Percentiles rank a stretch among this genome's conserved stretches.
Evolutionary conservation across 2,888 invertebrate genomes (phyloP).

Genomic region (Furcula furcula): DNA sequence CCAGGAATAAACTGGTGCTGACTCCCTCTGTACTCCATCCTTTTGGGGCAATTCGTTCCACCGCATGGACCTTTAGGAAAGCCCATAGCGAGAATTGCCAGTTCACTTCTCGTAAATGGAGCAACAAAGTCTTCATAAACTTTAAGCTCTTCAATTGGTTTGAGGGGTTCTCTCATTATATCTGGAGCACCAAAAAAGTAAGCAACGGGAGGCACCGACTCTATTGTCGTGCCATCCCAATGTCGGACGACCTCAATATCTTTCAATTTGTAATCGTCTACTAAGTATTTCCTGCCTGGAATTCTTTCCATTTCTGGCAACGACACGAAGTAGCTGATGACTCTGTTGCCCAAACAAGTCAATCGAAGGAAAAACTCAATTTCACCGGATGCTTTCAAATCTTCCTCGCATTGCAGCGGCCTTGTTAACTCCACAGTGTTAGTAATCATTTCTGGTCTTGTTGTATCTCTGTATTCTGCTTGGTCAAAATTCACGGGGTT

Average conservation of each 20-base stretch:
- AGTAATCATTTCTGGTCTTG: constrained; percentile 58
- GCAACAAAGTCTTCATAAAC: constrained; percentile 66
- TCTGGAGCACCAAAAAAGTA: constrained; percentile 72
- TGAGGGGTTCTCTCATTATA: constrained; percentile 61
- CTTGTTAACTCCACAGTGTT: constrained; percentile 62
- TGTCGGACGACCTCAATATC: constrained; percentile 72
- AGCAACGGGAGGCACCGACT: constrained; percentile 63
- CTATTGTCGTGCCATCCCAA: constrained; percentile 71
- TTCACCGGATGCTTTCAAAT: constrained; percentile 69
- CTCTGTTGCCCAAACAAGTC: constrained; percentile 64
- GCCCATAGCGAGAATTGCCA: constrained; percentile 73
- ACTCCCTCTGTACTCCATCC: constrained; percentile 72
- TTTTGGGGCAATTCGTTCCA: constrained; percentile 70
- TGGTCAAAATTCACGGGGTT: constrained; percentile 68
- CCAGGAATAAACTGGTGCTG: constrained; percentile 72
- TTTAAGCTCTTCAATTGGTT: constrained; percentile 47
- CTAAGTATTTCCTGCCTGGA: constrained; percentile 67
- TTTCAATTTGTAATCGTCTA: constrained; percentile 65
- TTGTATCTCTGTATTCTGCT: constrained; percentile 62
- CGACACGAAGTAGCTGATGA: constrained; percentile 61
- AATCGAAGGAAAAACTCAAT: constrained; percentile 63
- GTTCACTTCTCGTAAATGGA: constrained; percentile 62
- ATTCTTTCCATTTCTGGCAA: constrained; percentile 74
- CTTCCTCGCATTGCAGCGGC: constrained; percentile 67
- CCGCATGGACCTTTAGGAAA: constrained; percentile 76